These are phyloP conservation scores for Chrysaora quinquecirrha DNA, from an alignment of 30 jellyfish, hydroid and myxozoan species.

Conservation along the genomic window DNA sequence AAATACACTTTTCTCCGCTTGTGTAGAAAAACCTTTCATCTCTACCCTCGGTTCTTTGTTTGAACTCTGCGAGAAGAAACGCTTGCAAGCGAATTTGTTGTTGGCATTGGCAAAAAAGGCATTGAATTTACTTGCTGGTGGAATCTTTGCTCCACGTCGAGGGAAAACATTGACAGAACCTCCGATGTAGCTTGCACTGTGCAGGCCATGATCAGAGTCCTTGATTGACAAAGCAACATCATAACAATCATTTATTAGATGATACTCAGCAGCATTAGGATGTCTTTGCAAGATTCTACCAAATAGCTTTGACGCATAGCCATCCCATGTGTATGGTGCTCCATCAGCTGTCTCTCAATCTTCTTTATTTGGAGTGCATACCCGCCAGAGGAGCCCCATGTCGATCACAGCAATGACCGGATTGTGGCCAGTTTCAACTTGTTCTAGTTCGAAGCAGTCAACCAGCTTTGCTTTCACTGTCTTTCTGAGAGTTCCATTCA, in stretches of 20 bases:
- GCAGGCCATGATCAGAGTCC: neutral
- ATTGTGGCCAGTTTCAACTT: neutral
- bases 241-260: neutral
- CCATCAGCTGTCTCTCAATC: neutral
- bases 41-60: neutral
- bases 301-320: neutral
- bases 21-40: neutral
- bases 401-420: neutral
- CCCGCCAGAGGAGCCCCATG: neutral
- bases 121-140: neutral
- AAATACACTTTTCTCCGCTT: neutral
- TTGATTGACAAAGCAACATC: neutral
- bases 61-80: neutral
- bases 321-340: neutral
- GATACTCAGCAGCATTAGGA: neutral
- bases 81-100: constrained; percentile 7
- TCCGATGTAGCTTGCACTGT: neutral
- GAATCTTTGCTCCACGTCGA: neutral
- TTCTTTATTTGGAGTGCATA: neutral
- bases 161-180: neutral
- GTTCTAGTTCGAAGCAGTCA: neutral
- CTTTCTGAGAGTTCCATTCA: neutral
- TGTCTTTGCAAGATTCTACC: neutral
- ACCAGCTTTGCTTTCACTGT: neutral
- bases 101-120: neutral